Evolutionary conservation across 2,888 invertebrate species (phyloP).

Genomic region (Erebia epiphron): DNA sequence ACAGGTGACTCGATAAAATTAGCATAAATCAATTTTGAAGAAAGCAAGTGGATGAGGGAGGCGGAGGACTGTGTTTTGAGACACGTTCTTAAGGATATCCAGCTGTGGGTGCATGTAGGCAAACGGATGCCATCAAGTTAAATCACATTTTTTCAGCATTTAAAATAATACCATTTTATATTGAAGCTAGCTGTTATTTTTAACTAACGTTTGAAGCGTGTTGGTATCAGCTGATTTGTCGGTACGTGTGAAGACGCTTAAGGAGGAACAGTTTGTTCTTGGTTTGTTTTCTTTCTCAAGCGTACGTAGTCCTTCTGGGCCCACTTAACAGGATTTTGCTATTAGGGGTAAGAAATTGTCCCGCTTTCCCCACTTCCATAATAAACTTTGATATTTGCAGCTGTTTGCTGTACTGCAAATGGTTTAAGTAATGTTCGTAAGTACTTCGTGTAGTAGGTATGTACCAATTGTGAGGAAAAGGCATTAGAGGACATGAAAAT

Average conservation of each 20-base stretch:
- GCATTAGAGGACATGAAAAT: too few species aligned
- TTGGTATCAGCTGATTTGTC: not conserved
- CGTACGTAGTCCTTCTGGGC: constrained; percentile 25
- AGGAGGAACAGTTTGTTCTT: constrained; percentile 11
- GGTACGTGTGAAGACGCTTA: not conserved
- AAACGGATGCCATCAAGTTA: too few species aligned
- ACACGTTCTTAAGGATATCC: not conserved
- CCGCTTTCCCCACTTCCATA: constrained; percentile 5
- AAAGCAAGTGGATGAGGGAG: too few species aligned
- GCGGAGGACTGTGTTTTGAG: not conserved
- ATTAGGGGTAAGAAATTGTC: constrained; percentile 21
- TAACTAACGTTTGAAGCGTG: not conserved
- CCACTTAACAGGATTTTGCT: constrained; percentile 30
- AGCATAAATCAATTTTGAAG: too few species aligned
- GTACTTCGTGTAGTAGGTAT: too few species aligned
- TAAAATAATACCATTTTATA: too few species aligned
- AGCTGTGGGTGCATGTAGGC: too few species aligned
- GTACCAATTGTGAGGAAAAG: too few species aligned
- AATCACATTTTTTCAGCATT: too few species aligned
- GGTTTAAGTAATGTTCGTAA: not conserved
- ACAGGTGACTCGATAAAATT: too few species aligned
- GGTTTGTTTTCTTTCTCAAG: constrained; percentile 17
- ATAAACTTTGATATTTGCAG: constrained; percentile 17
- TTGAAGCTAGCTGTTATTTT: not conserved
- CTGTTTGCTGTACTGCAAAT: constrained; percentile 13